phyloP scores from a whole-genome alignment of 2,797 vertebrate genomes.

The Dermochelys coriacea region DNA sequence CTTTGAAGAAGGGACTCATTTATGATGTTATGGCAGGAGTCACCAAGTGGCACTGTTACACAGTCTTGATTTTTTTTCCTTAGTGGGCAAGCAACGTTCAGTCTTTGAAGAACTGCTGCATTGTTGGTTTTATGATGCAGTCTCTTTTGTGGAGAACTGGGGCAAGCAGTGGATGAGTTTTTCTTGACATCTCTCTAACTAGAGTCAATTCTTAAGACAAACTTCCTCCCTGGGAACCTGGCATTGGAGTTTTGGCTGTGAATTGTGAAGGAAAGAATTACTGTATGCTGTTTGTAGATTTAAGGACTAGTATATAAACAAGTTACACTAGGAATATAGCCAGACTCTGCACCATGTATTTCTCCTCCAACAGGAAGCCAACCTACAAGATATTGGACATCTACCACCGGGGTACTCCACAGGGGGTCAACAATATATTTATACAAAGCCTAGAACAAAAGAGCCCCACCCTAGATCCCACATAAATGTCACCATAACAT shows the following conservation, averaged over 20 bases:
- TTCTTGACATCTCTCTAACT: rapidly evolving
- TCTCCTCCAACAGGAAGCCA: rapidly evolving
- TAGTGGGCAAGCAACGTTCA: not conserved
- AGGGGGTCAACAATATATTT: rapidly evolving
- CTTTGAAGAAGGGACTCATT: rapidly evolving
- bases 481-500: rapidly evolving
- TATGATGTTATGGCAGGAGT: rapidly evolving
- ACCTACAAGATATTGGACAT: not conserved
- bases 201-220: not conserved
- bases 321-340: rapidly evolving
- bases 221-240: not conserved
- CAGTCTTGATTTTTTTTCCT: not conserved
- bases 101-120: not conserved
- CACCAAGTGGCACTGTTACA: rapidly evolving
- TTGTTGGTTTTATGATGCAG: not conserved
- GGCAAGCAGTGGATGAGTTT: rapidly evolving
- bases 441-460: rapidly evolving
- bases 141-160: not conserved
- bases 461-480: not conserved
- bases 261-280: not conserved
- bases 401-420: rapidly evolving
- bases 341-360: not conserved
- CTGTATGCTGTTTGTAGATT: not conserved
- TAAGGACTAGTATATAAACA: not conserved
- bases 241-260: not conserved